Conservation (phyloP, 2,797 vertebrate species). For the Phyllotis vaccarum region DNA sequence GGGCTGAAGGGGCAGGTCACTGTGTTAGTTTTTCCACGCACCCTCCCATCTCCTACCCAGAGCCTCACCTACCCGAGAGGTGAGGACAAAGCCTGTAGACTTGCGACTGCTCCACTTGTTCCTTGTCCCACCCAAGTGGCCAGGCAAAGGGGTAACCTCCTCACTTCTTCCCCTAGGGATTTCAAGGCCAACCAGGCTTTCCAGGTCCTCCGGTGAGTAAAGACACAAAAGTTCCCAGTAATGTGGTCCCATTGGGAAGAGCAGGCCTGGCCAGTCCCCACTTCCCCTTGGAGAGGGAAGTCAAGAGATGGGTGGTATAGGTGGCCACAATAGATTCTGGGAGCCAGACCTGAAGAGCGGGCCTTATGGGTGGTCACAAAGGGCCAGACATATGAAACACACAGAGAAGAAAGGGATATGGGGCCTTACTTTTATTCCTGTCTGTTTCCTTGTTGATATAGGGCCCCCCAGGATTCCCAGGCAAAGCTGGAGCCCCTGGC, state of each 20-base stretch:
- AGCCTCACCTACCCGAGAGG: neutral
- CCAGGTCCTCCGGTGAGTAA: constrained; percentile 94
- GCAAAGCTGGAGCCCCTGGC: constrained; percentile 93
- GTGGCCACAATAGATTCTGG: constrained; percentile 51
- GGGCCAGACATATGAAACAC: neutral
- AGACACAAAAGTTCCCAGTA: neutral
- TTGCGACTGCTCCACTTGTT: neutral
- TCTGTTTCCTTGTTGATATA: constrained; percentile 79
- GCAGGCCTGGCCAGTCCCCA: neutral
- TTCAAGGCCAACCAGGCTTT: constrained; percentile 96
- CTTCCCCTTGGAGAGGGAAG: neutral
- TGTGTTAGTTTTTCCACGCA: neutral
- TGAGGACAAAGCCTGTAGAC: neutral
- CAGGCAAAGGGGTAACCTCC: neutral
- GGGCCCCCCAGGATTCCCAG: constrained; percentile 94
- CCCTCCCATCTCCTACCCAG: neutral
- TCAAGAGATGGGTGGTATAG: neutral
- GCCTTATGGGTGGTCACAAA: constrained; percentile 48
- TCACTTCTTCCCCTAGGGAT: constrained; percentile 90
- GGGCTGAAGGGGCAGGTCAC: neutral
- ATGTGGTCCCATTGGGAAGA: neutral
- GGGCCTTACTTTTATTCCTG: neutral
- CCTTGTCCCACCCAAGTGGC: neutral
- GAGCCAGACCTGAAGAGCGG: constrained; percentile 34
- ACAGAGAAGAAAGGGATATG: neutral